Base-by-base conservation (phyloP, 92 coral and sea anemone species). In the Porites cylindrica region DNA sequence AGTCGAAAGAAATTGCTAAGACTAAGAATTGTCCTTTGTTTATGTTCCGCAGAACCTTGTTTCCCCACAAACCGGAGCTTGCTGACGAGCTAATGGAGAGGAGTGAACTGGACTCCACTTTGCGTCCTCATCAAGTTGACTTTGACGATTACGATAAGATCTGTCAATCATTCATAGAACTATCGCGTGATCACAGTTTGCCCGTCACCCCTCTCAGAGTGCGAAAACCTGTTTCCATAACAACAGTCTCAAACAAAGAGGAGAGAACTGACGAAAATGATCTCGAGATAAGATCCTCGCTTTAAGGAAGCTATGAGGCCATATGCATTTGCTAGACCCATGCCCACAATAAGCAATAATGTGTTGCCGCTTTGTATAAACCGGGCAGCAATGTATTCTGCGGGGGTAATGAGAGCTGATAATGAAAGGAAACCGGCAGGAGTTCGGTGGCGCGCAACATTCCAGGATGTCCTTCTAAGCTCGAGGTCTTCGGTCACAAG, bases 51-150 rank as follows among this genome's bases (percentile, higher is more conserved):
- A 97, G 99, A 79, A 78, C 86, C 13, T 88, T 95, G 67, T 97
- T 97, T 72, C 98, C 98, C 50, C 82, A 51, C 21, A 90, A 86
- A 11, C 97, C 96, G 79, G 91, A 90, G 38, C 81, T 95, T 23
- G 95, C 94, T 8, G 93, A 86, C 51, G 96, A 90, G 69, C 88
- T 95, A 0, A 65, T 95, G 11, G 76, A 81, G 20, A 83, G 85
- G 79, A 88, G 98, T 13, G 92, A 91, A 51, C 76, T 97, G 52
- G 98, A 93, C 72, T 81, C 99, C 1, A 91, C 93, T 29, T 87
- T 90, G 63, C 89, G 99, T 62, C 96, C 98, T 11, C 96, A 94
- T 20, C 90, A 96, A 61, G 82, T 95, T 5, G 84, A 91, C 71
- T 89, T 97, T 87, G 84, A 88, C 7, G 98, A 96, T 51, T 94